phyloP scores from a whole-genome alignment of 2,888 invertebrate species.

The Cheilosia urbana region DNA sequence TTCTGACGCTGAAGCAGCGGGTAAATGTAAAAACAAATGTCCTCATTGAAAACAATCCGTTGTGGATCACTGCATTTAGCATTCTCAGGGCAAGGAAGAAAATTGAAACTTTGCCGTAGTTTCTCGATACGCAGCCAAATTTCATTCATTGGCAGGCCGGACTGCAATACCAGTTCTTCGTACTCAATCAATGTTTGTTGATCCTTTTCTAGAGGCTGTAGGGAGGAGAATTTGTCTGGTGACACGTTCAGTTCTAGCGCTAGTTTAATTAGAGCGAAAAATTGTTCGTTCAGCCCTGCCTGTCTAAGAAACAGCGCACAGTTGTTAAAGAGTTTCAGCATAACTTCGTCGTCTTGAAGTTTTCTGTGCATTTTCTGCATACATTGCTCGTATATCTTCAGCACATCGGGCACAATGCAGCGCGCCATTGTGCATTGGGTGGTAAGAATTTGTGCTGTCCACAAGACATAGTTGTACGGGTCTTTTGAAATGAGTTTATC shows the following conservation, averaged over 20 bases:
- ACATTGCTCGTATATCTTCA: constrained; percentile 85
- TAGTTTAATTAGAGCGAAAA: constrained; percentile 89
- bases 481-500: constrained; percentile 79
- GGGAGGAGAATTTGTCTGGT: constrained; percentile 81
- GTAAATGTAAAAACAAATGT: constrained; percentile 88
- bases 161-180: constrained; percentile 87
- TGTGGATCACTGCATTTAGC: constrained; percentile 86
- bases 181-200: constrained; percentile 84
- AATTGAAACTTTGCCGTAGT: constrained; percentile 89
- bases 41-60: constrained; percentile 87
- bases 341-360: constrained; percentile 78
- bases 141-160: constrained; percentile 89
- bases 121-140: constrained; percentile 91
- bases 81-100: constrained; percentile 85
- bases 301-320: constrained; percentile 87
- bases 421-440: constrained; percentile 86
- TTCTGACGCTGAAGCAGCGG: constrained; percentile 86
- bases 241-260: constrained; percentile 88
- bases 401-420: constrained; percentile 86
- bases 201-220: constrained; percentile 79
- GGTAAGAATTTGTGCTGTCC: constrained; percentile 82
- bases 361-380: constrained; percentile 82
- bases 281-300: constrained; percentile 90
- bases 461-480: constrained; percentile 81
- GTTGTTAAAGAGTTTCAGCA: constrained; percentile 84